Evolutionary conservation across 1,140 invertebrate genomes (phyloP), one percentile per base, ranked within the genome.

Genomic region (Plutomurus gul): DNA sequence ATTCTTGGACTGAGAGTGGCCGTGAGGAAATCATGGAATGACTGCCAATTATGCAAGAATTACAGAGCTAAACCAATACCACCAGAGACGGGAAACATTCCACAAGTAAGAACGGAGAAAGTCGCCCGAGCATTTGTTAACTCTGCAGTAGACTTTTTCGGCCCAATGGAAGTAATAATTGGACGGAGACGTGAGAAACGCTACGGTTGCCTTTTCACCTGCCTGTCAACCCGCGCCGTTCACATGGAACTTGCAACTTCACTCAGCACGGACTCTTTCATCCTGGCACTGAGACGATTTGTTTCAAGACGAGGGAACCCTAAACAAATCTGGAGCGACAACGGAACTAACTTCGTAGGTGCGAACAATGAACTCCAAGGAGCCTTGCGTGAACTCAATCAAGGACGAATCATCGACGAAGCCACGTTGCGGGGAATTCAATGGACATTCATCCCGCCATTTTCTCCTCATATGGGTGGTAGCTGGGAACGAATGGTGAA

Each of bases 291-390:
- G 1, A 60, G 71, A 46, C 33, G 84, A 11, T 85, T 86, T 49
- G 77, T 82, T 39, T 46, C 71, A n/a, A 18, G 83, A 36, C 71
- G 84, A 72, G 85, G 84, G 20, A 72, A 16, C 10, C 83, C 78
- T 10, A 40, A n/a, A 1, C 22, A 79, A 20, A 79, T 84, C 8
- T 75, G 75, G 39, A 80, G 73, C 10, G 85, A 86, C 36, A 86
- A 86, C 56, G 85, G 73, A 0, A 84, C 84, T 4, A 83, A 84
- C 60, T 83, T 86, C 8, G 36, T 33, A 0, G 78, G 78, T n/a
- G 79, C 75, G 5, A 60, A 75, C 25, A 74, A 74, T 43, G 81
- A 82, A 43, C 4, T 60, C 4, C 2, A 36, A 25, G 33, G n/a
- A 30, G 5, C 27, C 0, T 16, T 60, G 3, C 16, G 33, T 3